Conservation (phyloP, 2,888 invertebrate genomes). For the Entomobrya proxima region DNA sequence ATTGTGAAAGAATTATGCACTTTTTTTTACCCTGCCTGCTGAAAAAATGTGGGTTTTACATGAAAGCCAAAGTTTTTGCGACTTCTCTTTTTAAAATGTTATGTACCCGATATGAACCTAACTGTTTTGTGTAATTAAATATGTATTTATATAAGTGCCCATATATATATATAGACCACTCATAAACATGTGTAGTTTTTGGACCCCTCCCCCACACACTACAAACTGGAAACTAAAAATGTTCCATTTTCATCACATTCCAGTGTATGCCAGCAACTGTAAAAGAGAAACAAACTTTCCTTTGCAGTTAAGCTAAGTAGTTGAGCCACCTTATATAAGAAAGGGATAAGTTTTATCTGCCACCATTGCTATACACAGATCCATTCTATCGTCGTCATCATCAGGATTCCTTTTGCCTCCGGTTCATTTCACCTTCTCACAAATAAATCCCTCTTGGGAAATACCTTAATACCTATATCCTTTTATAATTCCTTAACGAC, state of each 20-base stretch:
- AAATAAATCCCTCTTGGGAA: conserved; percentile 52
- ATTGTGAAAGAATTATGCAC: not conserved
- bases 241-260: not conserved
- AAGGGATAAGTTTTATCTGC: not conserved
- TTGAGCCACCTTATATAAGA: conserved; percentile 11
- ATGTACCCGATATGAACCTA: not conserved
- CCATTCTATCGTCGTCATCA: not conserved
- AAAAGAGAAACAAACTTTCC: not conserved
- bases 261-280: not conserved
- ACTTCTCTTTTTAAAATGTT: not conserved
- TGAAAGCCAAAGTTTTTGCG: not conserved
- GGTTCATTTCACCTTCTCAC: conserved; percentile 56
- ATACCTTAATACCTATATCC: conserved; percentile 26
- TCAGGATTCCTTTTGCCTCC: conserved; percentile 39
- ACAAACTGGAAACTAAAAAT: not conserved
- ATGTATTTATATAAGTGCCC: not conserved
- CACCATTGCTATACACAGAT: not conserved
- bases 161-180: not conserved
- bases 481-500: conserved; percentile 60
- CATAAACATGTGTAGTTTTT: not conserved
- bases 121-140: not conserved
- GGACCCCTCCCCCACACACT: not conserved
- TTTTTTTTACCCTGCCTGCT: not conserved
- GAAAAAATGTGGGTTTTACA: not conserved
- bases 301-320: not conserved